phyloP scores from a whole-genome alignment of 1,140 invertebrate genomes.

The Drosophila novamexicana region DNA sequence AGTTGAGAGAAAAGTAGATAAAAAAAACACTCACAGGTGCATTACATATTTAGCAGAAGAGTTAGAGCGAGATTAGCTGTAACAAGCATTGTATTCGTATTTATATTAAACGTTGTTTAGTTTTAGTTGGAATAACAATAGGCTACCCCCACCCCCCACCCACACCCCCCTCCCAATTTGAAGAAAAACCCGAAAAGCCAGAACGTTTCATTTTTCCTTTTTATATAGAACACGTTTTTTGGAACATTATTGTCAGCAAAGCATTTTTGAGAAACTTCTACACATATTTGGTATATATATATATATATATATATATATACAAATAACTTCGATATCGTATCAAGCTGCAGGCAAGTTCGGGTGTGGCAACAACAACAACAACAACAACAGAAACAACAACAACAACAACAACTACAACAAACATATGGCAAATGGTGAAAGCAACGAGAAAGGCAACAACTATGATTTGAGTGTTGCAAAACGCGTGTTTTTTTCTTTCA shows the following conservation, averaged over 20 bases:
- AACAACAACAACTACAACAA: conserved; percentile 43
- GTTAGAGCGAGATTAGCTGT: conserved; percentile 3
- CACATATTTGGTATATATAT: neutral
- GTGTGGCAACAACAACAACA: conserved; percentile 34
- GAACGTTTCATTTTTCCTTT: conserved; percentile 25
- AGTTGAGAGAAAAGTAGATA: neutral
- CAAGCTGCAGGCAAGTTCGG: conserved; percentile 19
- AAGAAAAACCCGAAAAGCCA: neutral
- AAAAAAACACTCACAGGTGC: conserved; percentile 52
- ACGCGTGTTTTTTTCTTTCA: conserved; percentile 24
- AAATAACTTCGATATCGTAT: conserved; percentile 21
- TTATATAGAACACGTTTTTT: conserved; percentile 44
- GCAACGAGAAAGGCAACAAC: conserved; percentile 45
- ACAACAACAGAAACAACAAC: conserved; percentile 19
- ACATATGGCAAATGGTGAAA: conserved; percentile 78
- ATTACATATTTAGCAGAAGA: conserved; percentile 36
- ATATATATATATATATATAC: conserved; percentile 7
- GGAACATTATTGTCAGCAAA: conserved; percentile 73
- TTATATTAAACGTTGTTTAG: conserved; percentile 32
- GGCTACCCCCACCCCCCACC: too few species aligned
- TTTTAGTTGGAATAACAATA: conserved; percentile 27
- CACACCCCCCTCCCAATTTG: too few species aligned
- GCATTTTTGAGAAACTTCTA: conserved; percentile 39
- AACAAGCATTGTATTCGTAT: neutral
- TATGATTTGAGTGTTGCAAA: conserved; percentile 39